Evolutionary conservation across 2,888 invertebrate species (phyloP).

Genomic region (Dryomyza anilis): DNA sequence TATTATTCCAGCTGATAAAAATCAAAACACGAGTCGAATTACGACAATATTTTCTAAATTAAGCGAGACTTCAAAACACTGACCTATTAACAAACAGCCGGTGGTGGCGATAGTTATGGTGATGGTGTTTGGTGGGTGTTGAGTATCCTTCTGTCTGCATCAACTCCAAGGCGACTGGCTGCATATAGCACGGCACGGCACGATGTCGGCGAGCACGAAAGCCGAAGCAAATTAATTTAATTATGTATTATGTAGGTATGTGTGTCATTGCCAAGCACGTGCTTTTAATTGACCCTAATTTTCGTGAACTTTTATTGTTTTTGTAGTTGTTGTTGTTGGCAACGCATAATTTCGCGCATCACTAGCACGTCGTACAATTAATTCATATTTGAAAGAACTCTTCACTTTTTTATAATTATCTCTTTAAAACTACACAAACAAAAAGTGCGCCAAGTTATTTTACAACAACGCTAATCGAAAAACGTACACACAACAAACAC

Average conservation of each 20-base stretch:
- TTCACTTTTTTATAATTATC: not conserved
- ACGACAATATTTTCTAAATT: too few species aligned
- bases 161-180: not conserved
- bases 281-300: constrained; percentile 35
- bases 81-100: constrained; percentile 7
- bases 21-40: too few species aligned
- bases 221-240: constrained; percentile 3
- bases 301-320: constrained; percentile 3
- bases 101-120: not conserved
- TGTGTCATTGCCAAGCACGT: constrained; percentile 36
- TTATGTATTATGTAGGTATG: constrained; percentile 21
- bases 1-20: too few species aligned
- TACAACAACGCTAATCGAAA: constrained; percentile 1
- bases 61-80: not conserved
- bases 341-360: constrained; percentile 20
- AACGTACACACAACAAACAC: not conserved
- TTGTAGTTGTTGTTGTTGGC: constrained; percentile 4
- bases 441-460: not conserved
- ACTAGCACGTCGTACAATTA: constrained; percentile 15
- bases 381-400: not conserved
- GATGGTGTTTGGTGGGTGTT: not conserved
- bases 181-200: not conserved
- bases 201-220: constrained; percentile 7
- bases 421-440: too few species aligned
- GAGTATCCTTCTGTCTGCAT: not conserved